Conservation (phyloP, 2,113 vertebrate genomes). For the Neotoma lepida region DNA sequence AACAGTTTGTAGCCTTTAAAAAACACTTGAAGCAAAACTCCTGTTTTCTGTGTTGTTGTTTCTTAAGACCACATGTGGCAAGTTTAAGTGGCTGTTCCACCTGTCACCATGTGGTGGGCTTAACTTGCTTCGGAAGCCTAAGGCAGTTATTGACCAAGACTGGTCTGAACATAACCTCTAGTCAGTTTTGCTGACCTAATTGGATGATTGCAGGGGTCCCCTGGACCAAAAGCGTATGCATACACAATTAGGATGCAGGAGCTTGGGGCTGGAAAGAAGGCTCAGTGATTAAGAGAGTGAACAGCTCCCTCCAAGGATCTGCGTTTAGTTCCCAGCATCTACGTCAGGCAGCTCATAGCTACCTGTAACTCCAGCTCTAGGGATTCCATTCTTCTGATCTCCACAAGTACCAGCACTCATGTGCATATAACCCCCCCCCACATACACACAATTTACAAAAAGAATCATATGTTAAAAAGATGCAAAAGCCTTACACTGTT, state of each 20-base stretch:
- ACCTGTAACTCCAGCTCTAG: not conserved
- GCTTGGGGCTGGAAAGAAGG: not conserved
- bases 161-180: not conserved
- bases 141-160: no score
- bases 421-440: not conserved
- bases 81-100: not conserved
- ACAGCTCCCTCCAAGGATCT: not conserved
- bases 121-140: not conserved
- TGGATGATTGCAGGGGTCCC: not conserved
- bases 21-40: not conserved
- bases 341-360: not conserved
- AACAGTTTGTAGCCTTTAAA: not conserved
- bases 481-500: not conserved
- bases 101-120: fast-evolving
- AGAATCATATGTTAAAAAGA: not conserved
- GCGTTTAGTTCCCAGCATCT: not conserved
- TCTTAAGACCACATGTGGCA: not conserved
- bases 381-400: no score
- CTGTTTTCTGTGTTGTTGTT: not conserved
- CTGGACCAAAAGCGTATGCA: not conserved
- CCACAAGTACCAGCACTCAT: not conserved
- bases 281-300: not conserved
- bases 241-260: not conserved
- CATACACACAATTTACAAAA: no score
- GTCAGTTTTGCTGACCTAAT: not conserved